A percentile compares a stretch with the other conserved stretches of the same genome.
Evolutionary conservation across 2,113 vertebrate species (phyloP).

Genomic region (Geococcyx californianus): DNA sequence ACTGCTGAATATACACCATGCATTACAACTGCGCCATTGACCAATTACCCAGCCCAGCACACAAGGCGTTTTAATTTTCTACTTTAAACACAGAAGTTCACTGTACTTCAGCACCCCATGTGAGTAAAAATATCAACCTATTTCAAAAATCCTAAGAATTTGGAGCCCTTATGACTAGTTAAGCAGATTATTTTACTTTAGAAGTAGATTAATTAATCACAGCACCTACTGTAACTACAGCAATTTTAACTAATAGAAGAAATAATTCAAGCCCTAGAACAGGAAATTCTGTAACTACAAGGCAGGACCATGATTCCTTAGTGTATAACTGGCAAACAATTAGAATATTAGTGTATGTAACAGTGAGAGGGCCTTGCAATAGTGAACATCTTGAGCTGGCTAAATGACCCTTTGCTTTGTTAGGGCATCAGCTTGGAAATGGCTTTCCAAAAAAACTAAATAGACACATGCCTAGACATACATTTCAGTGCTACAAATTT

Average conservation of each 20-base stretch:
- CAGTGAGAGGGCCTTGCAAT: neutral
- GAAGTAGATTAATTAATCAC: neutral
- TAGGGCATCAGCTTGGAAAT: neutral
- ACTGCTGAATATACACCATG: neutral
- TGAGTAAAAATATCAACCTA: neutral
- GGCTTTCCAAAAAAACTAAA: neutral
- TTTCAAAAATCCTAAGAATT: neutral
- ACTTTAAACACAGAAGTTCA: neutral
- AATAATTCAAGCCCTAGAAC: neutral
- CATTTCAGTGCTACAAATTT: neutral
- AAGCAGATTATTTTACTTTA: neutral
- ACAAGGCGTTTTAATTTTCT: neutral
- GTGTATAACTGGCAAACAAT: neutral
- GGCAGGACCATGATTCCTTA: neutral
- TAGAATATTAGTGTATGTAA: accelerated
- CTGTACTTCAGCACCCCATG: neutral
- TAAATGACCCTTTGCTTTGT: neutral
- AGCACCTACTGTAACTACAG: neutral
- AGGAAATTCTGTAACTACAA: neutral
- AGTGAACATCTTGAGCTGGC: neutral
- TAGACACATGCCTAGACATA: neutral
- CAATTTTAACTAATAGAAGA: neutral
- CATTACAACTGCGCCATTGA: neutral
- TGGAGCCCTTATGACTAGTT: neutral
- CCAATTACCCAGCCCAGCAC: neutral